Base-by-base conservation (phyloP, 2,113 vertebrate species). In the Heteronetta atricapilla region DNA sequence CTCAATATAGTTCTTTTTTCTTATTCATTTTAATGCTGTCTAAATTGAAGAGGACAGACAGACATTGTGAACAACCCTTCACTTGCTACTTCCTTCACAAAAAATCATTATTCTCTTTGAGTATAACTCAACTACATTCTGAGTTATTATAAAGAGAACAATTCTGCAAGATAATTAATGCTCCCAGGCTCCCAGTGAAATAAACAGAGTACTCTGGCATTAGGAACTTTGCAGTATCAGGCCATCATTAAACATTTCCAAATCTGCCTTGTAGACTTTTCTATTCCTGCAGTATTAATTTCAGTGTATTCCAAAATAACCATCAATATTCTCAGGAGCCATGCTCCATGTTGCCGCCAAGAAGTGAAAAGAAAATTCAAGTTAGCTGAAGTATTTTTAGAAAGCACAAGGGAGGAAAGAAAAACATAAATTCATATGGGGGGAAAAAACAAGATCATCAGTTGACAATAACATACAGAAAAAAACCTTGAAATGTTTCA, bases 11-110 rank as follows among this genome's bases (percentile, higher is more conserved):
- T 22, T 78, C 26, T 46, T 77, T 64, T 46, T 77, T 64, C 50
- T 25, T 6, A 75, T 75, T 52, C 7, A 86, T 88, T 95, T 90
- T 77, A 67, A 88, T 29, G 38, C 36, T 79, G 56, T 93, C 52
- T 75, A 58, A 84, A 93, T 81, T 82, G 80, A 79, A 36, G 44
- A 86, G 80, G 66, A 91, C 58, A 48, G 75, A 86, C 34, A 92
- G 69, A 91, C 36, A 36, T 38, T 40, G 26, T 64, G 48, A 88
- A 72, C 46, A 75, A 42, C 6, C 26, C 48, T 68, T 40, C 60
- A 83, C 50, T 77, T 70, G 69, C 22, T 34, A 48, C 33, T 78
- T 63, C 15, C 69, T 81, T 69, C 42, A 93, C 58, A 82, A 81
- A 89, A 22, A 1, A 0, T 44, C 34, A 89, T 79, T 93, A 81